Evolutionary conservation across 2,113 vertebrate species (phyloP).

Genomic region (Pterocles burchelli): DNA sequence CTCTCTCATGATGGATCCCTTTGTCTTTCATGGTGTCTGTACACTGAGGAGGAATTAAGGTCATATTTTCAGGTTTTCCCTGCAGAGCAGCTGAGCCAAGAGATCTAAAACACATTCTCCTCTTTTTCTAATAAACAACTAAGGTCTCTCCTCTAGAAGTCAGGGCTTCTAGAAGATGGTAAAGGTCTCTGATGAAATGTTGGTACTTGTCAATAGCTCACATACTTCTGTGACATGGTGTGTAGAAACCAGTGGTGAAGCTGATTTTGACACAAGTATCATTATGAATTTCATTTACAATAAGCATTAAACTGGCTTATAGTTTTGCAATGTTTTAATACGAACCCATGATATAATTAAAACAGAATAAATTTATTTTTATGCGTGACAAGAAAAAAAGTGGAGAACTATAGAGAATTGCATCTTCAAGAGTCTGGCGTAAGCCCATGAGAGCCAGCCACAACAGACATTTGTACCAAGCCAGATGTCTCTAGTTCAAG

Average conservation of each 20-base stretch:
- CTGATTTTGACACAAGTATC: background rate
- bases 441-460: background rate
- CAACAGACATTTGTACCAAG: background rate
- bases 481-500: background rate
- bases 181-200: background rate
- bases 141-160: background rate
- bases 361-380: background rate
- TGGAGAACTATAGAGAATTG: background rate
- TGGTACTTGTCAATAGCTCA: background rate
- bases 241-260: background rate
- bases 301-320: background rate
- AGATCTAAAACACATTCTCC: background rate
- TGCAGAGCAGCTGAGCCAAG: background rate
- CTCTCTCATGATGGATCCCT: background rate
- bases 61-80: background rate
- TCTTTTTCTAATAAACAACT: background rate
- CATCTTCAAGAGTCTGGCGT: background rate
- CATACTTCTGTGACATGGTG: rapidly evolving
- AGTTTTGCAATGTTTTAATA: background rate
- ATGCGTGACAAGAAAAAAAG: background rate
- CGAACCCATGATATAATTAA: background rate
- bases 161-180: background rate
- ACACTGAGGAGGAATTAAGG: background rate
- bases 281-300: background rate
- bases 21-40: background rate